Base-by-base conservation (phyloP, 2,888 invertebrate species). In the Patella pellucida region DNA sequence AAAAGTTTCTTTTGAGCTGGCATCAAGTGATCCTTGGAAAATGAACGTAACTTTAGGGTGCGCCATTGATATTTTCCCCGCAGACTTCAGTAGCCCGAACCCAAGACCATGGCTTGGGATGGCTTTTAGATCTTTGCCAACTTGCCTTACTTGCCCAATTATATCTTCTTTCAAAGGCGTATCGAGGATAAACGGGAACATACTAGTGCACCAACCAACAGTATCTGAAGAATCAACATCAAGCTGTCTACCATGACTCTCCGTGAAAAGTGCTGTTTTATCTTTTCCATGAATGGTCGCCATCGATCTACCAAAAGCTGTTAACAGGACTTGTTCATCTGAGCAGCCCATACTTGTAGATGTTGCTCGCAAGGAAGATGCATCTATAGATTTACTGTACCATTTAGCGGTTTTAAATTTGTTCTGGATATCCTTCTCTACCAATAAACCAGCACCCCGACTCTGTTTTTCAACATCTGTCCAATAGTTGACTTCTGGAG, bases 111-210 rank as follows among this genome's bases (percentile, higher is more conserved):
- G 19, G 62, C 23, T 62, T 62, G 19, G 62, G 11, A 62, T 62
- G 23, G 11, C 23, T 4, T 62, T 62, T 23, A 62, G 62, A 62
- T 62, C 62, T 23, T 62, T 19, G 15, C 62, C 62, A 62, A 62
- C 23, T 62, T 62, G 19, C 19, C 23, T 62, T 5, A 62, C 62
- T 62, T 62, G 62, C 23, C 23, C 62, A 19, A 62, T 12, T 23
- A 62, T 62, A 23, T 62, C 62, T 16, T 62, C 62, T 62, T 14
- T 62, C 19, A 62, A 23, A 12, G 62, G 62, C 23, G 62, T 62
- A 62, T 62, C 62, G 23, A 62, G 62, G 23, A 62, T 62, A 62
- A 62, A 62, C 14, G 62, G 62, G 62, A 23, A 62, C 62, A 62
- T 62, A 62, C 62, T 62, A 11, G 62, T 62, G 23, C 62, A 62